Base-by-base conservation (phyloP, 2,113 vertebrate genomes). In the Carassius gibelio region DNA sequence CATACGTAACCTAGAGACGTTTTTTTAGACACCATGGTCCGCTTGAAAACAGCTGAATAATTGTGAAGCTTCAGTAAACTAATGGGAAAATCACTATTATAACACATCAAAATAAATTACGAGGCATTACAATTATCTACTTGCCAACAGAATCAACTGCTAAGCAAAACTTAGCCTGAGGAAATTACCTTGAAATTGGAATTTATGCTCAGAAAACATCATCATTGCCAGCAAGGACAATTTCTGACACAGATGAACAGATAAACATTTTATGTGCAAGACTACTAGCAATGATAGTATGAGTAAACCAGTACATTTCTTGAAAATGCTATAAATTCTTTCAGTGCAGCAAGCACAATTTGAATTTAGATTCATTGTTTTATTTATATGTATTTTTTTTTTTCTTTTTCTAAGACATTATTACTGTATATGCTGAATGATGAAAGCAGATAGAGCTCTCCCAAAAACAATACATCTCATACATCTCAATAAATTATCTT, bases 11-110 rank as follows among this genome's bases (percentile, higher is more conserved):
- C n/a, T n/a, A n/a, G n/a, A n/a, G n/a, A n/a, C n/a, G n/a, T n/a
- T 84, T 57, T 84, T 45, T 87, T 80, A 75, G 68, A 42, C 11
- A 55, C 45, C 57, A 26, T n/a, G 38, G 21, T 45, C 21, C 38
- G 38, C 84, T 82, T 62, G 74, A 74, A 79, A 77, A 87, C 64
- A n/a, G 2, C 64, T 87, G 57, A 57, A 79, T 87, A 84, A 84
- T 80, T 75, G 72, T 84, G 55, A 64, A 66, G 75, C 42, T 34
- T 48, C 64, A 66, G 66, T 80, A 30, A 80, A 74, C 38, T 87
- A 84, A 84, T 80, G 21, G 75, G 30, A 50, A 59, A 87, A 87
- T 81, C 61, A 48, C n/a, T 62, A 69, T 71, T 86, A 66, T 38
- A 62, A 69, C 48, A 15, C 45, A 84, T 64, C 3, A 52, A 36